Base-by-base conservation (phyloP, 1,140 invertebrate species). In the Arctopsyche grandis region DNA sequence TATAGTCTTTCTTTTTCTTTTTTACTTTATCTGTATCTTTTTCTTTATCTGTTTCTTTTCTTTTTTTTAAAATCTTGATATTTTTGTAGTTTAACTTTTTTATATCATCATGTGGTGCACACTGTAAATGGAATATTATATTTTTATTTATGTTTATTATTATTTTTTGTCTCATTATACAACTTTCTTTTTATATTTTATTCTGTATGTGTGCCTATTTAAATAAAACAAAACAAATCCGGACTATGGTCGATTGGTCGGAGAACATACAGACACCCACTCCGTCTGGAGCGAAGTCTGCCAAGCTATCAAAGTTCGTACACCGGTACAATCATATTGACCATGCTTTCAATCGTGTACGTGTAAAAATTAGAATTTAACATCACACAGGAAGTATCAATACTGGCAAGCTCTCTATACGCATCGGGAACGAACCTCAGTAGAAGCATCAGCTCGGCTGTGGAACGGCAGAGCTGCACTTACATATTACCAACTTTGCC, bases 401-500 rank as follows among this genome's bases (percentile, higher is more conserved):
- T 92, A 79, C 86, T 96, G 60, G 92, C 93, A 0, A 93, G 91
- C 86, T 91, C 92, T 9, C 85, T 95, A 75, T 92, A 91, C 83
- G 90, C 91, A 5, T 91, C 92, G 43, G 93, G 93, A 63, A 94
- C 92, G 0, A 93, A 93, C 71, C 86, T 98, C 10, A 96, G 95
- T 10, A 91, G 97, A 66, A 97, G 96, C 84, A 93, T 96, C 0
- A 97, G 95, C 87, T 97, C 96, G 26, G 96, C 94, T 5, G 96
- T 96, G 16, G 97, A 98, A 86, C 92, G 95, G 77, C 94, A 97
- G 78, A 96, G 94, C 83, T 92, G 93, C 9, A 91, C 93, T 9
- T 96, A 95, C 84, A 91, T 94, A 52, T 94, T 94, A 19, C 93
- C 95, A 9, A 93, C 94, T 19, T 86, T 98, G 77, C 96, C 97